A percentile compares a stretch with the other conserved stretches of the same genome.
Evolutionary conservation across 1,140 invertebrate species (phyloP).

Genomic region (Latrodectus geometricus): DNA sequence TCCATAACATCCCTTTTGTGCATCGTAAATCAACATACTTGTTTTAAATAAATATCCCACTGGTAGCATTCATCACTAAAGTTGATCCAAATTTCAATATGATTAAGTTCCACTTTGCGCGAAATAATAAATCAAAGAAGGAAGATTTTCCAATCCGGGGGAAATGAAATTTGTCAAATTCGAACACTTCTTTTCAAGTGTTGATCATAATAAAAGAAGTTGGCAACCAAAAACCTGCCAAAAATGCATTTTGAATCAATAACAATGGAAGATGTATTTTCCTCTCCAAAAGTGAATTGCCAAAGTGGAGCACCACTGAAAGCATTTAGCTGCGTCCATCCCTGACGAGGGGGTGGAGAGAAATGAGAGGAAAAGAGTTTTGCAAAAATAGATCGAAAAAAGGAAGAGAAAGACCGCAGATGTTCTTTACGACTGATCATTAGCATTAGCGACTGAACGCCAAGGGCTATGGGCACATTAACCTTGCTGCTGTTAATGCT

Average conservation of each 20-base stretch:
- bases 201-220: background rate
- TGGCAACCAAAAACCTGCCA: background rate
- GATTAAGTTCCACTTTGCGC: too few relatives aligned
- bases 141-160: too few relatives aligned
- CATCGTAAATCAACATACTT: too few relatives aligned
- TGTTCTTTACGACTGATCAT: conserved; percentile 53
- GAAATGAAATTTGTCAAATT: too few relatives aligned
- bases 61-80: too few relatives aligned
- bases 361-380: background rate
- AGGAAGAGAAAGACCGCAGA: conserved; percentile 29
- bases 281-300: background rate
- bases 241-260: conserved; percentile 55
- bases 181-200: too few relatives aligned
- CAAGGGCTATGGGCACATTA: conserved; percentile 21
- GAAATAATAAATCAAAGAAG: too few relatives aligned
- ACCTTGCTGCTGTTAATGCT: conserved; percentile 18
- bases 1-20: too few relatives aligned
- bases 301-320: conserved; percentile 17
- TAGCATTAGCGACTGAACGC: conserved; percentile 47
- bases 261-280: conserved; percentile 49
- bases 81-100: too few relatives aligned
- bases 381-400: conserved; percentile 9
- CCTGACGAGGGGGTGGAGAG: background rate
- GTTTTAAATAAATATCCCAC: too few relatives aligned
- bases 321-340: conserved; percentile 29